These are phyloP conservation scores for Nebria salina DNA, from an alignment of 2,888 invertebrate species.

Conservation along the genomic window DNA sequence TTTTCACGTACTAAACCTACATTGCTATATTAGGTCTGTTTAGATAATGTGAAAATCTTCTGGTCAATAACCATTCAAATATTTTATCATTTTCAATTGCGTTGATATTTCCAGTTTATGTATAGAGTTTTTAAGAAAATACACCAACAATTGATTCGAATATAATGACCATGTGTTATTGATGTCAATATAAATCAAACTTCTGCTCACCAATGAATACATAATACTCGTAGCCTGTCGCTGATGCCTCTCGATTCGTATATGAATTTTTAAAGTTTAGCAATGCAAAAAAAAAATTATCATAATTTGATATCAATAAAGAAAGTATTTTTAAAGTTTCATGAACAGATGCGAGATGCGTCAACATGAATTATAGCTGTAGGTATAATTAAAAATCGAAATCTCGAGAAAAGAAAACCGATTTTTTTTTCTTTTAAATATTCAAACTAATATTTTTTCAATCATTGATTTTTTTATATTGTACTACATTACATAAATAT, in stretches of 20 bases:
- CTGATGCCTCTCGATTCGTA: neutral
- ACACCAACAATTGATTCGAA: neutral
- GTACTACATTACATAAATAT: too few species aligned
- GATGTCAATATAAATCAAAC: neutral
- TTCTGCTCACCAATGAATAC: too few species aligned
- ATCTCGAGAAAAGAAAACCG: neutral
- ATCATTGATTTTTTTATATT: too few species aligned
- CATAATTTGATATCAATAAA: neutral
- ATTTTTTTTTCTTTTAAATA: neutral
- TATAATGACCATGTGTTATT: neutral
- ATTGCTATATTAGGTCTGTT: neutral
- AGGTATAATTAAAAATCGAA: neutral
- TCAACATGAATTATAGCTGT: neutral
- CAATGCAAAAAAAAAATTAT: neutral
- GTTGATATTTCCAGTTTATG: too few species aligned
- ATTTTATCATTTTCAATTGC: too few species aligned
- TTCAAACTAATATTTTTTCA: neutral
- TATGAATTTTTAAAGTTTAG: neutral
- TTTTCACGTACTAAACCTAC: slow-evolving; percentile 1
- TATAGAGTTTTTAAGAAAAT: too few species aligned
- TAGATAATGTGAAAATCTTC: neutral
- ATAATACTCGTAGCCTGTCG: too few species aligned
- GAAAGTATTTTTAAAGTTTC: neutral
- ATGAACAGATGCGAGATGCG: neutral
- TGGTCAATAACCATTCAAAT: neutral